phyloP scores from a whole-genome alignment of 2,113 vertebrate species.

The Nesogale talazaci region DNA sequence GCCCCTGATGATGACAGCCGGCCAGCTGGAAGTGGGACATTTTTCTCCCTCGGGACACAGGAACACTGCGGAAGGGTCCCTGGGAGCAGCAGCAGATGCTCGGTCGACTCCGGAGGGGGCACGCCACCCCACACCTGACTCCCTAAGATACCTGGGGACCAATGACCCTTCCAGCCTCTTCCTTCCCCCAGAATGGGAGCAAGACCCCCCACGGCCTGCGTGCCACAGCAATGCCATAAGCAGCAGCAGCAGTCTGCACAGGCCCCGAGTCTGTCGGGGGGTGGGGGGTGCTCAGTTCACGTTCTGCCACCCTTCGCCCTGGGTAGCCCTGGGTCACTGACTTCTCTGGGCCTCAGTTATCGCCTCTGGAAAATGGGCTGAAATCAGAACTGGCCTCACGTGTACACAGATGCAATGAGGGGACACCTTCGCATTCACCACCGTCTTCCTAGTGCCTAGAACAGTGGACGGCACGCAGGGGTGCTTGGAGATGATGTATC shows the following conservation, averaged over 20 bases:
- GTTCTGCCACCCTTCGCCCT: not conserved
- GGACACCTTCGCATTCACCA: not conserved
- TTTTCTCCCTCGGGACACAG: not conserved
- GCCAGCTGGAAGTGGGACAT: too few species aligned
- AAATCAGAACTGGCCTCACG: not conserved
- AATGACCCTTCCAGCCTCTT: not conserved
- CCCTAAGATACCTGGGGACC: not conserved
- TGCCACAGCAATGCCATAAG: rapidly evolving
- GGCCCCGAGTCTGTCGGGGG: not conserved
- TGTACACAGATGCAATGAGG: not conserved
- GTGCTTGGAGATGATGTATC: too few species aligned
- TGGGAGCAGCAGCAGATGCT: not conserved
- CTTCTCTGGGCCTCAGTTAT: constrained; percentile 34
- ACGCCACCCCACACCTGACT: not conserved
- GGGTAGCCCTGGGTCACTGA: not conserved
- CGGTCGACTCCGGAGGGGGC: not conserved
- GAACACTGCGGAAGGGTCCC: not conserved
- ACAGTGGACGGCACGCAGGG: too few species aligned
- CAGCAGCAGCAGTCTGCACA: not conserved
- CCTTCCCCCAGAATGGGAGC: not conserved
- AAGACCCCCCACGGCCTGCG: not conserved
- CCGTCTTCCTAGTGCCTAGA: too few species aligned
- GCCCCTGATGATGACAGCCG: not conserved
- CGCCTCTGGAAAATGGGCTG: not conserved
- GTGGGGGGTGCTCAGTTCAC: not conserved